Percentiles rank a stretch among this genome's conserved stretches.
Conservation (phyloP, 2,113 vertebrate species). For the Siphamia tubifer region DNA sequence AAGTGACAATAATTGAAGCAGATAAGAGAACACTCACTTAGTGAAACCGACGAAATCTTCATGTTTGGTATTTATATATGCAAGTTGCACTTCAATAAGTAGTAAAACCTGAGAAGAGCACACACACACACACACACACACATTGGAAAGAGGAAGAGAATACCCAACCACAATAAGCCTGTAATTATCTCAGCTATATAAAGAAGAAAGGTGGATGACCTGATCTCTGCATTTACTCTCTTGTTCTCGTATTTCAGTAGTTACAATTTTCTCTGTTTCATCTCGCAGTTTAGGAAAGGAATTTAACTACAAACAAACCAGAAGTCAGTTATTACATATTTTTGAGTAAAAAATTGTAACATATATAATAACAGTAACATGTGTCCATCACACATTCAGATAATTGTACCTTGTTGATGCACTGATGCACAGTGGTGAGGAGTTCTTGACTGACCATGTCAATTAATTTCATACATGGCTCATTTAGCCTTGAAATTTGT, state of each 20-base stretch:
- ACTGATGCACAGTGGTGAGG: constrained; percentile 87
- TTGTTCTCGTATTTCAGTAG: constrained; percentile 87
- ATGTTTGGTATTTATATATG: constrained; percentile 96
- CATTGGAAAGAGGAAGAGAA: background rate
- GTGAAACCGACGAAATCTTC: constrained; percentile 95
- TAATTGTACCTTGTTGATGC: constrained; percentile 86
- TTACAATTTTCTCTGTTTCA: constrained; percentile 90
- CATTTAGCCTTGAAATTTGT: constrained; percentile 89
- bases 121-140: background rate
- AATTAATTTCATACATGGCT: constrained; percentile 89
- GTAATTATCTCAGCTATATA: background rate
- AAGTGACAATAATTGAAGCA: background rate
- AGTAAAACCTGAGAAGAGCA: constrained; percentile 81
- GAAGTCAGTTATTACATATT: background rate
- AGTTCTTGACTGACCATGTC: constrained; percentile 93
- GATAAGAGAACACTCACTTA: constrained; percentile 81
- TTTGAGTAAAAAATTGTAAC: background rate
- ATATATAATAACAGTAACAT: background rate
- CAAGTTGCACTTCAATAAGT: constrained; percentile 90
- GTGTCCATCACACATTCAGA: constrained; percentile 21
- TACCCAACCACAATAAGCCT: background rate
- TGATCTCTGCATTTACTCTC: constrained; percentile 91
- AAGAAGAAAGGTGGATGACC: constrained; percentile 70
- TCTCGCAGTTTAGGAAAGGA: constrained; percentile 89
- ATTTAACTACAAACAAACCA: constrained; percentile 78